Percentiles rank a stretch among this genome's conserved stretches.
phyloP scores from a whole-genome alignment of 2,888 invertebrate genomes.

The Synanthedon formicaeformis region DNA sequence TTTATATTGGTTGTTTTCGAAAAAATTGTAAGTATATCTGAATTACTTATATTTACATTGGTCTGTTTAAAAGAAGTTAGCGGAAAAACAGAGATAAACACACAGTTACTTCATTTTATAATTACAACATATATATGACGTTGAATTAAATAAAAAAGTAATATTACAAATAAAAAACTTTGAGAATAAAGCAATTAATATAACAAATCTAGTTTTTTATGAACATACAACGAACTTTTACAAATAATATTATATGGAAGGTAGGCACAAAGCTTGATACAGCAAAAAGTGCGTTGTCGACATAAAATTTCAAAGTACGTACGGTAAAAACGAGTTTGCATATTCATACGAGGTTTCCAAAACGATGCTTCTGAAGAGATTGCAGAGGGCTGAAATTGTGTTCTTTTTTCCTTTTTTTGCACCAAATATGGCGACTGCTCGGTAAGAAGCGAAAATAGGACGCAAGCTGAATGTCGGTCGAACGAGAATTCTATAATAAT shows the following conservation, averaged over 20 bases:
- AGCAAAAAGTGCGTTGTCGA: constrained; percentile 2
- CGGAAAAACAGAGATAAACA: too few species aligned
- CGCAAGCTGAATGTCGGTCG: background rate
- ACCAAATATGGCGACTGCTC: background rate
- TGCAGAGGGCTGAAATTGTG: background rate
- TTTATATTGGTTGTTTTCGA: too few species aligned
- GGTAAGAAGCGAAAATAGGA: background rate
- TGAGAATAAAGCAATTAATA: background rate
- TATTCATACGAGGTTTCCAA: constrained; percentile 8
- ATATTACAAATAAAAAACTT: background rate
- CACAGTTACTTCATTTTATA: too few species aligned
- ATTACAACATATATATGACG: background rate
- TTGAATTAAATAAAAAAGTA: background rate
- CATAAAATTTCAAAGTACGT: constrained; percentile 4
- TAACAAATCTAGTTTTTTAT: background rate
- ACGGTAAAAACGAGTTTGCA: constrained; percentile 9
- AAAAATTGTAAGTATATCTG: too few species aligned
- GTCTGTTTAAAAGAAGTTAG: too few species aligned
- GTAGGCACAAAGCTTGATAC: too few species aligned
- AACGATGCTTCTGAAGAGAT: background rate
- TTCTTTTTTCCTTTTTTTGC: background rate
- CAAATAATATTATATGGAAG: background rate
- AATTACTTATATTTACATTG: too few species aligned
- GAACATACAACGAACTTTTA: too few species aligned
- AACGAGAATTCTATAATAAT: background rate